These are phyloP conservation scores for Crotophaga sulcirostris DNA, from an alignment of 2,113 vertebrate genomes.

Conservation along the genomic window DNA sequence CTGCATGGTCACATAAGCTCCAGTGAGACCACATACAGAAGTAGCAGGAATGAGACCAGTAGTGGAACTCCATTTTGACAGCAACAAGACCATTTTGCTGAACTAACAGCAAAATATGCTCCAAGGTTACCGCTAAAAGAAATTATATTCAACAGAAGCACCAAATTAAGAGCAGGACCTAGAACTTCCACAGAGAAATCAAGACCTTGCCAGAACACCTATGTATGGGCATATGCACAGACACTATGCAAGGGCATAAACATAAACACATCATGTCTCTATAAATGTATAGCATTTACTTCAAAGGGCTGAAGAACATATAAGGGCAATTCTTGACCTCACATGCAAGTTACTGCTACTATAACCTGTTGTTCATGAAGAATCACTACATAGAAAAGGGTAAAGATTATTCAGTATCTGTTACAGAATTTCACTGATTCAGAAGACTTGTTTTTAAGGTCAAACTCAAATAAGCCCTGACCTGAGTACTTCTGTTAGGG, in stretches of 20 bases:
- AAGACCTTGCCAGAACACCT: not conserved
- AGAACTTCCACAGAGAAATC: not conserved
- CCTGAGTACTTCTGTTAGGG: not conserved
- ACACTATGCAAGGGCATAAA: not conserved
- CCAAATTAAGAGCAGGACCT: not conserved
- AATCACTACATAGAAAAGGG: not conserved
- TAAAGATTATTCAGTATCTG: not conserved
- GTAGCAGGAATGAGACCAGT: rapidly evolving
- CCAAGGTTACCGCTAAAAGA: not conserved
- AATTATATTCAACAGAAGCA: not conserved
- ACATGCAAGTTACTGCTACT: not conserved
- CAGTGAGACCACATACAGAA: not conserved
- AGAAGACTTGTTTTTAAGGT: not conserved
- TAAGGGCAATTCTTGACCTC: not conserved
- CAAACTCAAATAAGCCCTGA: not conserved
- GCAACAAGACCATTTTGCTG: not conserved
- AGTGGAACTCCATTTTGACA: not conserved
- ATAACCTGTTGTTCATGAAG: not conserved
- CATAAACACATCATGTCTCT: not conserved
- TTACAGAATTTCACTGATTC: not conserved
- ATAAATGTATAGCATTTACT: not conserved
- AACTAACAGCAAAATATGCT: not conserved
- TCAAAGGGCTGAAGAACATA: not conserved
- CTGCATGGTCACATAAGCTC: not conserved
- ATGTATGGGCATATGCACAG: not conserved